phyloP scores from a whole-genome alignment of 2,113 vertebrate species.

The Arizona elegans region DNA sequence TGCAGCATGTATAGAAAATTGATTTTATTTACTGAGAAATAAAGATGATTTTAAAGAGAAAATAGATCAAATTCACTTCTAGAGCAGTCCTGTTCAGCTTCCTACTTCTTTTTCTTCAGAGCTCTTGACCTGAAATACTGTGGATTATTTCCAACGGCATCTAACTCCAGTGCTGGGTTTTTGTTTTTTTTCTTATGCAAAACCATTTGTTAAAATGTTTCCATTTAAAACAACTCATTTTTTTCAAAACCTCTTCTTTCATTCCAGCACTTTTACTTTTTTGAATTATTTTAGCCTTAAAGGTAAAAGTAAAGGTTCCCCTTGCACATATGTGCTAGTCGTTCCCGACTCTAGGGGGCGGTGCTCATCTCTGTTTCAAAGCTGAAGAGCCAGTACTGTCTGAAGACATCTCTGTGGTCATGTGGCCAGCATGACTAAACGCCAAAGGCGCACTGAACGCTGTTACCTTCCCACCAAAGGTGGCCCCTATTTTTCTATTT shows the following conservation, averaged over 20 bases:
- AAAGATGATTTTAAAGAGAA: constrained; percentile 36
- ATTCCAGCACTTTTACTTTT: not conserved
- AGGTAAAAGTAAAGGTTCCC: too few species aligned
- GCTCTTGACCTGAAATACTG: constrained; percentile 39
- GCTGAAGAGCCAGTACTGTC: too few species aligned
- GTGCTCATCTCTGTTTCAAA: too few species aligned
- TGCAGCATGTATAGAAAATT: constrained; percentile 16
- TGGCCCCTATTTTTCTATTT: too few species aligned
- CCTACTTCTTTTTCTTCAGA: not conserved
- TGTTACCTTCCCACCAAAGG: too few species aligned
- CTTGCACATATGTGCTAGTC: too few species aligned
- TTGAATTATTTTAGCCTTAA: not conserved
- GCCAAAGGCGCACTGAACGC: too few species aligned
- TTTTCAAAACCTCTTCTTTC: not conserved
- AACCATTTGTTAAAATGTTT: constrained; percentile 27
- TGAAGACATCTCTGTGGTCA: too few species aligned
- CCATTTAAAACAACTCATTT: constrained; percentile 18
- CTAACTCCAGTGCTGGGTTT: constrained; percentile 29
- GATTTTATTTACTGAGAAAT: constrained; percentile 39
- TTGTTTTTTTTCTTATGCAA: constrained; percentile 20
- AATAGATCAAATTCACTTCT: constrained; percentile 24
- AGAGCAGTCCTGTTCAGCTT: constrained; percentile 3
- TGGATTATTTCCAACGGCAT: constrained; percentile 33
- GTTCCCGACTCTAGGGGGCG: too few species aligned
- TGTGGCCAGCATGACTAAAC: too few species aligned